These are phyloP conservation scores for Magallana angulata DNA, from an alignment of 1,140 invertebrate genomes.

Conservation along the genomic window DNA sequence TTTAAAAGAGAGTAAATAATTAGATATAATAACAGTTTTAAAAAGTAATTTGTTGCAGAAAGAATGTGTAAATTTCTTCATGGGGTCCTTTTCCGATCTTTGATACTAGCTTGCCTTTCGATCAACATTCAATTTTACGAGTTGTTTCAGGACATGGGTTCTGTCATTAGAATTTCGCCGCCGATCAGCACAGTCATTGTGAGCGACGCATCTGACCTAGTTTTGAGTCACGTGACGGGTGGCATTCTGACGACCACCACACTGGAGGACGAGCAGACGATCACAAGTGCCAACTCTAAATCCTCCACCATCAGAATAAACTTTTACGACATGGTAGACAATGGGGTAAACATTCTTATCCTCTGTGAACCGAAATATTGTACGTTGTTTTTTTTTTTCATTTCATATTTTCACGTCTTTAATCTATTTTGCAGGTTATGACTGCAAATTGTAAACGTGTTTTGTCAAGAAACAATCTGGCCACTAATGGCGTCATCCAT, in stretches of 20 bases:
- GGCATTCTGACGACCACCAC: slow-evolving; percentile 75
- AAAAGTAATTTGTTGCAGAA: too few relatives aligned
- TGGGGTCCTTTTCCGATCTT: too few relatives aligned
- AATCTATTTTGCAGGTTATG: slow-evolving; percentile 69
- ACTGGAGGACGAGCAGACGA: slow-evolving; percentile 77
- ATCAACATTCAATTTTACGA: too few relatives aligned
- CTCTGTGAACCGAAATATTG: too few relatives aligned
- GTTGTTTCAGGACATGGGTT: slow-evolving; percentile 57
- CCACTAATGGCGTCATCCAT: slow-evolving; percentile 82
- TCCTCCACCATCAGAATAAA: slow-evolving; percentile 83
- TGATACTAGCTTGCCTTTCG: too few relatives aligned
- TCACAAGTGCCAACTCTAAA: slow-evolving; percentile 80
- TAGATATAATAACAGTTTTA: too few relatives aligned
- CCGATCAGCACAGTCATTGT: slow-evolving; percentile 58
- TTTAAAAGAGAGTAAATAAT: too few relatives aligned
- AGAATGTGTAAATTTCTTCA: too few relatives aligned
- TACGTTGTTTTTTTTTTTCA: too few relatives aligned
- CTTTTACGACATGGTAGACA: slow-evolving; percentile 80
- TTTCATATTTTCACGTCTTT: too few relatives aligned
- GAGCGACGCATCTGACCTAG: slow-evolving; percentile 61
- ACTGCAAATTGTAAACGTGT: slow-evolving; percentile 85
- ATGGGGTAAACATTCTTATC: background rate
- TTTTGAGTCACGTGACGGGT: slow-evolving; percentile 77
- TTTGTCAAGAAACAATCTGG: slow-evolving; percentile 82
- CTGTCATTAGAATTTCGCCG: slow-evolving; percentile 68